Base-by-base conservation (phyloP, 30 jellyfish, hydroid and myxozoan genomes). In the Catostylus mosaicus region DNA sequence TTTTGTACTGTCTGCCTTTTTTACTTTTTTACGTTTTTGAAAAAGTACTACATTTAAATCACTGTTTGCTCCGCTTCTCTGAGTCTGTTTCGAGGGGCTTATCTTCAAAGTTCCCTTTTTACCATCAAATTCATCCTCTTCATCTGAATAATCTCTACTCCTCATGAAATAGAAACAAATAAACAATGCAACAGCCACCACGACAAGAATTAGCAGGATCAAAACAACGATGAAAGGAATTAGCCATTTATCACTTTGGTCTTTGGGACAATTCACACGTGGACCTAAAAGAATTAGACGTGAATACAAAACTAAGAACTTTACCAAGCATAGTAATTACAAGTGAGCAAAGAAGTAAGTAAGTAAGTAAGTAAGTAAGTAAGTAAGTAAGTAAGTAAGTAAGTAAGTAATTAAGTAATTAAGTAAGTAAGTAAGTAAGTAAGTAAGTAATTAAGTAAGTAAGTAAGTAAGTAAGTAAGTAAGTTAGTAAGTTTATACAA, bases 71-170 rank as follows among this genome's bases (percentile, higher is more conserved):
- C 27, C 46, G 29, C 23, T 59, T 66, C 76, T 31, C 0, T 54
- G 34, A 26, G 34, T 24, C 9, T 27, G 79, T 26, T 62, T 57
- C n/a, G 57, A 36, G 9, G 70, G 70, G 66, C 80, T 68, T 19
- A 82, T 74, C 7, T 54, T 60, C 34, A 82, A 60, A 18, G 85
- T 82, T 16, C 92, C 92, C 31, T 38, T 82, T 22, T 48, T 65
- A 1, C 92, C 92, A 45, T 82, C 92, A 56, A 51, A 82, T 19
- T 69, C 85, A 66, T 82, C 92, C 34, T 67, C 85, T 9, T 57
- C 63, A 52, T 82, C 86, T 14, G 16, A 26, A 29, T 30, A 47
- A 14, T 57, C 61, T 14, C 40, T 54, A 27, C 67, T n/a, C 36
- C 62, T 68, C 66, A 65, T 30, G 16, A 54, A 7, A 16, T 5